Percentiles rank a stretch among this genome's conserved stretches.
phyloP scores from a whole-genome alignment of 2,113 vertebrate genomes.

The Edolisoma coerulescens region DNA sequence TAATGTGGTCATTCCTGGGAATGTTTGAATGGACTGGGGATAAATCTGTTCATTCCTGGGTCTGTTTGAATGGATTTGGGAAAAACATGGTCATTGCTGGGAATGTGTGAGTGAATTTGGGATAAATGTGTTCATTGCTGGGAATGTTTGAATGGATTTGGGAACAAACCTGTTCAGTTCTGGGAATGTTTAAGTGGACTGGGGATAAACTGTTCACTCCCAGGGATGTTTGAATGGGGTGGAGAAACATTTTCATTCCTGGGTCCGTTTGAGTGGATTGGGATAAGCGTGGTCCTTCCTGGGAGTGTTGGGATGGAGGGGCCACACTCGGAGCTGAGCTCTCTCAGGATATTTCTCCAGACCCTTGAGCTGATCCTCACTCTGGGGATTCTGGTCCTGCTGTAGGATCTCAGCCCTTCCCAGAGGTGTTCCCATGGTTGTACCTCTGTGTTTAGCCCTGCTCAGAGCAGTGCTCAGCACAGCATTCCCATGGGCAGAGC shows the following conservation, averaged over 20 bases:
- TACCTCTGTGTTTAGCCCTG: not conserved
- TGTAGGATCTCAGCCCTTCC: not conserved
- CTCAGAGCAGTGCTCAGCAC: not conserved
- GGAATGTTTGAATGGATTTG: accelerated
- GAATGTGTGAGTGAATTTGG: not conserved
- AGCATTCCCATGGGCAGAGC: not conserved
- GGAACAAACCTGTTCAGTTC: not conserved
- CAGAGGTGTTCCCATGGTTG: accelerated
- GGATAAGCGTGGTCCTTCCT: accelerated
- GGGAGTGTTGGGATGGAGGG: accelerated
- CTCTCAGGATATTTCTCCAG: no score
- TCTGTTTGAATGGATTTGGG: not conserved
- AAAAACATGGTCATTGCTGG: not conserved
- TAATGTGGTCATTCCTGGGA: not conserved
- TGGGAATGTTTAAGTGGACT: not conserved
- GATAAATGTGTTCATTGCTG: not conserved
- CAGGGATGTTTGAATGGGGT: not conserved
- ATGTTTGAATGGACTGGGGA: not conserved
- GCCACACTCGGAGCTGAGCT: not conserved
- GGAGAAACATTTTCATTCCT: not conserved
- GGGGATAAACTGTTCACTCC: not conserved
- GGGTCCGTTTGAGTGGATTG: not conserved
- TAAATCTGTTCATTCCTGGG: not conserved
- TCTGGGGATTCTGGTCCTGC: not conserved
- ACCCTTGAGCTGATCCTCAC: accelerated